Evolutionary conservation across 2,888 invertebrate genomes (phyloP), one percentile per base, ranked within the genome.

Genomic region (Dryobota labecula): DNA sequence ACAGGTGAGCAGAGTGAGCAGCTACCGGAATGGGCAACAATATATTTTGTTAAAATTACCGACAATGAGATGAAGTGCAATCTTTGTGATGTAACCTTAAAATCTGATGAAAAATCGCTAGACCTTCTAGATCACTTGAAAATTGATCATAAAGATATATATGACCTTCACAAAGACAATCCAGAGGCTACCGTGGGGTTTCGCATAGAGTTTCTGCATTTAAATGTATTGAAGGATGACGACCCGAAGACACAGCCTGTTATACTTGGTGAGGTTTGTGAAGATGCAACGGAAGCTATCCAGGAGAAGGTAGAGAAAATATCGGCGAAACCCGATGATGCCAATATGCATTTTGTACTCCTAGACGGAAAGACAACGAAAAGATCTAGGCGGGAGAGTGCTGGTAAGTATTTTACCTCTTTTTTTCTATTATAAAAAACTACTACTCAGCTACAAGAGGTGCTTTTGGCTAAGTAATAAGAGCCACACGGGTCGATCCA

Each of bases 131-230:
- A 91, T 0, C 95, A 95, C 72, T 88, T 95, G 56, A 89, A 90
- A 78, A 54, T 58, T 2, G 74, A 70, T 0, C 95, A 95, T 64
- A 92, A 90, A 64, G 95, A 94, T 62, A 90, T 96, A 2, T 91
- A 92, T 41, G 92, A 94, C 0, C 86, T 96, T 0, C 95, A 96
- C 58, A 95, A 94, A 76, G 92, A 92, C n/a, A 93, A 92, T 72
- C 90, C 92, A 0, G 93, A 94, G 33, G 90, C 92, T 9, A 89
- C 90, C 0, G 92, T 94, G 0, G 94, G 95, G 4, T 96, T 94
- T 75, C 94, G 92, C 57, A 95, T 96, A 43, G 95, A 95, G 78
- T 95, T 95, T 75, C 86, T 95, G 8, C 91, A 94, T 71, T 84
- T 94, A 27, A 93, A 93, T 80, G 89, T 91, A 68, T 76, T 93